A percentile compares a stretch with the other conserved stretches of the same genome.
phyloP scores from a whole-genome alignment of 2,113 vertebrate species.

The Eretmochelys imbricata region DNA sequence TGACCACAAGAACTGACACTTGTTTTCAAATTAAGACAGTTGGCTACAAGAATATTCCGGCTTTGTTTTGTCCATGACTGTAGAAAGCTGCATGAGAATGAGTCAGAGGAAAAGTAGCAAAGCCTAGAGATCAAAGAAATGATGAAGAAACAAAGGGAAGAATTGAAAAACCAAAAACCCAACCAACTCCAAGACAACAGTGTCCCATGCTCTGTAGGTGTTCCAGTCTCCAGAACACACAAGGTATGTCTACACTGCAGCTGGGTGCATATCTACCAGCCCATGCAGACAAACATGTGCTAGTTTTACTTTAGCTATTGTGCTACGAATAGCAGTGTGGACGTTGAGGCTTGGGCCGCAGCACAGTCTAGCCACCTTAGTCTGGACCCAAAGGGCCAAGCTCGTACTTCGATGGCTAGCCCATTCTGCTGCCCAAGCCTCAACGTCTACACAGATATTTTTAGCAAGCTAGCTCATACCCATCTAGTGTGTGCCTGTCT shows the following conservation, averaged over 20 bases:
- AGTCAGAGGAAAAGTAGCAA: neutral
- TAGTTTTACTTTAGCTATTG: neutral
- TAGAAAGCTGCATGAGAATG: neutral
- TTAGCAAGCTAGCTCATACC: neutral
- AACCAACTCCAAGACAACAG: too few relatives aligned
- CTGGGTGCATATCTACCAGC: neutral
- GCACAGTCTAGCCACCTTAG: neutral
- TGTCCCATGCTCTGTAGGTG: neutral
- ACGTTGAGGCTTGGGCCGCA: neutral
- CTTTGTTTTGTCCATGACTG: accelerated
- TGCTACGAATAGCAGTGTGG: neutral
- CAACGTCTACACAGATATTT: neutral
- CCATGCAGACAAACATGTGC: neutral
- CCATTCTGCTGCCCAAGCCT: neutral
- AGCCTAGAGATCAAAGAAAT: neutral
- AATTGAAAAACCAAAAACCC: too few relatives aligned
- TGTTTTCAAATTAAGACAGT: neutral
- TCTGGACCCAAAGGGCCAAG: neutral
- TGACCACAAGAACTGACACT: neutral
- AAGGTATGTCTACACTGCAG: neutral
- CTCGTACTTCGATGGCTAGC: neutral
- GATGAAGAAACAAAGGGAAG: neutral
- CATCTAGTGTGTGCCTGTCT: neutral
- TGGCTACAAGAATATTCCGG: neutral
- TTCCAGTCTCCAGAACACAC: too few relatives aligned